These are phyloP conservation scores for Asbolus verrucosus DNA, from an alignment of 1,140 invertebrate species.

Conservation along the genomic window DNA sequence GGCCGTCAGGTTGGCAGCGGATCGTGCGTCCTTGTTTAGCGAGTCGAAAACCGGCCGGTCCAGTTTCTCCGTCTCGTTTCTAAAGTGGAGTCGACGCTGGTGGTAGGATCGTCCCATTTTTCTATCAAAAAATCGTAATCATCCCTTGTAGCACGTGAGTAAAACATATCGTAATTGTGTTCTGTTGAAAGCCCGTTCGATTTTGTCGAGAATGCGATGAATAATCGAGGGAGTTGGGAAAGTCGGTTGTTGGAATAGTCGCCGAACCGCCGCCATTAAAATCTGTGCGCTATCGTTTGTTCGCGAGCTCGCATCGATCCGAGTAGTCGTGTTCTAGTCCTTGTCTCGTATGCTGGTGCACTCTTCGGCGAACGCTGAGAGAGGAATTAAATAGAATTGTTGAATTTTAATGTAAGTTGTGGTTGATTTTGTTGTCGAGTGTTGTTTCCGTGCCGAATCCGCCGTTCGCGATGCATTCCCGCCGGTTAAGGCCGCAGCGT, in stretches of 20 bases:
- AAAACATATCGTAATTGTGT: conserved; percentile 16
- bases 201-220: conserved; percentile 2
- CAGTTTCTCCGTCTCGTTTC: conserved; percentile 32
- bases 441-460: conserved; percentile 32
- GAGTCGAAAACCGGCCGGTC: conserved; percentile 3
- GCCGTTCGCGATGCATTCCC: conserved; percentile 3
- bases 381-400: conserved; percentile 56
- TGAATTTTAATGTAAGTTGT: conserved; percentile 60
- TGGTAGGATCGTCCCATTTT: conserved; percentile 32
- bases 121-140: conserved; percentile 24
- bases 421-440: conserved; percentile 43
- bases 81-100: conserved; percentile 28
- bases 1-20: background rate
- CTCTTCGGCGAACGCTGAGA: conserved; percentile 52
- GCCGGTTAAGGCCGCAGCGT: conserved; percentile 33
- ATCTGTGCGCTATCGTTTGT: conserved; percentile 60
- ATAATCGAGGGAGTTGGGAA: conserved; percentile 1
- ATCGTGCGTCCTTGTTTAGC: conserved; percentile 1
- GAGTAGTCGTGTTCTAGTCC: conserved; percentile 63
- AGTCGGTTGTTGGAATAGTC: background rate
- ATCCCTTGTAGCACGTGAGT: conserved; percentile 32
- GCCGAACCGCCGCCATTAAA: conserved; percentile 42
- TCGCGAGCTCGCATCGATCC: conserved; percentile 59
- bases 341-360: conserved; percentile 58
- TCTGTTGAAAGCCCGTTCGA: background rate